Evolutionary conservation across 1,140 invertebrate species (phyloP).

Genomic region (Zaprionus kolodkinae): DNA sequence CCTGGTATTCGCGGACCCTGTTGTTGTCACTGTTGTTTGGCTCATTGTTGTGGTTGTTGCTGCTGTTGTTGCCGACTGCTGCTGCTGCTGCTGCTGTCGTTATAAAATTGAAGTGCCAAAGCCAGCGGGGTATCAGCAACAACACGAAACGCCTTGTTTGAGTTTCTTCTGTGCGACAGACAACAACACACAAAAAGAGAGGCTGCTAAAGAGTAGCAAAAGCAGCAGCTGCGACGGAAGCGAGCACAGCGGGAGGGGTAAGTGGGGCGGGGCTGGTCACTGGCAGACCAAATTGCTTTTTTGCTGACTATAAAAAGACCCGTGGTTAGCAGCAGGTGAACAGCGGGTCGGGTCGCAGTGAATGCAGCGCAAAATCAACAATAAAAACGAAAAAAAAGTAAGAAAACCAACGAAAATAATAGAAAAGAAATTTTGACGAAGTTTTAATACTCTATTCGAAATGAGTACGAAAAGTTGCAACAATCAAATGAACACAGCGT

Average conservation of each 20-base stretch:
- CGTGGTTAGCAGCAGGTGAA: slow-evolving; percentile 50
- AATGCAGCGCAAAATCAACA: slow-evolving; percentile 28
- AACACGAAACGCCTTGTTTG: slow-evolving; percentile 50
- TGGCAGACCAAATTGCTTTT: slow-evolving; percentile 74
- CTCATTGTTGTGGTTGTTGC: slow-evolving; percentile 23
- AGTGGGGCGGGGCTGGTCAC: slow-evolving; percentile 21
- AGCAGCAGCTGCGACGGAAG: not conserved
- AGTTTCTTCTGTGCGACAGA: slow-evolving; percentile 31
- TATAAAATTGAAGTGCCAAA: slow-evolving; percentile 78
- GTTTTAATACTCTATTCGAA: not conserved
- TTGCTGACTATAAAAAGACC: slow-evolving; percentile 40
- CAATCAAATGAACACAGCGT: not conserved
- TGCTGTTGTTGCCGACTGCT: slow-evolving; percentile 31
- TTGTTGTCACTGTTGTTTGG: slow-evolving; percentile 35
- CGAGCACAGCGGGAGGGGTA: not conserved
- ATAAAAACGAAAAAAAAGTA: not conserved
- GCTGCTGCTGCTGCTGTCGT: slow-evolving; percentile 48
- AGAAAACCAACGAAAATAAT: not conserved
- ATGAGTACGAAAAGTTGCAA: not conserved
- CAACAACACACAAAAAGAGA: slow-evolving; percentile 51
- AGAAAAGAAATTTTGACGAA: not conserved
- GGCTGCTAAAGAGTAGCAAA: slow-evolving; percentile 44
- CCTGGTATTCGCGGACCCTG: slow-evolving; percentile 37
- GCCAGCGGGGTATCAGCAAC: slow-evolving; percentile 63
- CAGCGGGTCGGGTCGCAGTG: slow-evolving; percentile 6